phyloP scores from a whole-genome alignment of 1,140 invertebrate genomes.

The Parapsyche elsis region DNA sequence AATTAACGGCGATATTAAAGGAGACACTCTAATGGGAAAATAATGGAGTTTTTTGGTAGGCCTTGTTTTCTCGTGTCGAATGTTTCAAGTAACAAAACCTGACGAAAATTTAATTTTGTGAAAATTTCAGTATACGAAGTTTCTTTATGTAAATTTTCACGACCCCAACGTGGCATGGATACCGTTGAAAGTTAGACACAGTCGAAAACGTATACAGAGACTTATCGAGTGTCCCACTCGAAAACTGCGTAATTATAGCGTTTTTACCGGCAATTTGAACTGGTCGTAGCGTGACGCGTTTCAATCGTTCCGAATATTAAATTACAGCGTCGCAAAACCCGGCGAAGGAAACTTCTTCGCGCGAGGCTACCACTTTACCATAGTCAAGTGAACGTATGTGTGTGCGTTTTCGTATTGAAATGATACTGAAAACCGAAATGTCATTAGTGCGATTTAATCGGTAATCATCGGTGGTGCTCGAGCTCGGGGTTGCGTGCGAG shows the following conservation, averaged over 20 bases:
- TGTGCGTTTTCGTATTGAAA: neutral
- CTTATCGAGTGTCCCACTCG: neutral
- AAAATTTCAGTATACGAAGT: too few relatives aligned
- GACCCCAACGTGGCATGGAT: too few relatives aligned
- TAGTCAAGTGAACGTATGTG: neutral
- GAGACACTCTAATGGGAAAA: slow-evolving; percentile 49
- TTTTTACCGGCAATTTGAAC: neutral
- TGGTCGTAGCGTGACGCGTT: slow-evolving; percentile 21
- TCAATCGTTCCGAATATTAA: slow-evolving; percentile 21
- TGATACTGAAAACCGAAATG: slow-evolving; percentile 38
- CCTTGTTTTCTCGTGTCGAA: neutral
- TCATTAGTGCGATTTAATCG: slow-evolving; percentile 43
- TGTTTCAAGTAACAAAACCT: too few relatives aligned
- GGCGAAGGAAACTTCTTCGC: slow-evolving; percentile 12
- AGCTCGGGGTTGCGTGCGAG: slow-evolving; percentile 28
- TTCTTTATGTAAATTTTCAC: too few relatives aligned
- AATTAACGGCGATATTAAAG: slow-evolving; percentile 32
- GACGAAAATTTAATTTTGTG: too few relatives aligned
- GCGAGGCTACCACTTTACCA: neutral
- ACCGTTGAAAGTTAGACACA: too few relatives aligned
- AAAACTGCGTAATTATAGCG: neutral
- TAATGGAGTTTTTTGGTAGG: slow-evolving; percentile 41
- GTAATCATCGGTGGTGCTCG: slow-evolving; percentile 19
- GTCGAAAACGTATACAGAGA: too few relatives aligned
- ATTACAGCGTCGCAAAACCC: slow-evolving; percentile 5